Conservation (phyloP, 2,113 vertebrate genomes). For the Tragelaphus strepsiceros region DNA sequence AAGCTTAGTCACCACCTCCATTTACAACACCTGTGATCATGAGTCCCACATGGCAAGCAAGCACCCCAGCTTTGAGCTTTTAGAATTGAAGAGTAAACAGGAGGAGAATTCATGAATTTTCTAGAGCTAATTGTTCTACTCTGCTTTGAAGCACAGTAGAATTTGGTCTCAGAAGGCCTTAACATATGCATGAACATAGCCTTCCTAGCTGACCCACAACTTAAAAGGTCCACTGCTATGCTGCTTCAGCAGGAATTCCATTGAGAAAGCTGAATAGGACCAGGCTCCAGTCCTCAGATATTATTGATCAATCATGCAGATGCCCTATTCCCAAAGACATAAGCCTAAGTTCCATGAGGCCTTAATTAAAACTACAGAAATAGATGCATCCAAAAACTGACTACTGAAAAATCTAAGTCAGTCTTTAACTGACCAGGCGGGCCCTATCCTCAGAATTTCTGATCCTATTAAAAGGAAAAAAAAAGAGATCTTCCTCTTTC, state of each 20-base stretch:
- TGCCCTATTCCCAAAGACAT: neutral
- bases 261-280: neutral
- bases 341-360: neutral
- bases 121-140: neutral
- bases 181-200: neutral
- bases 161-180: slow-evolving; percentile 31
- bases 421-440: neutral
- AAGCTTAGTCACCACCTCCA: neutral
- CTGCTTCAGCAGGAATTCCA: neutral
- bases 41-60: neutral
- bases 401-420: neutral
- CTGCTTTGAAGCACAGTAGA: slow-evolving; percentile 29
- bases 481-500: neutral
- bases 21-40: slow-evolving; percentile 44
- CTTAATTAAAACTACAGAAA: neutral
- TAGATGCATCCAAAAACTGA: neutral
- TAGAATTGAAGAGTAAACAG: neutral
- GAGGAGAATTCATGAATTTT: slow-evolving; percentile 40
- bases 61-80: slow-evolving; percentile 40
- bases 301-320: neutral
- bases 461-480: neutral
- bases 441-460: neutral
- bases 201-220: neutral
- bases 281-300: neutral
- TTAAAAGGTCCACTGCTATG: neutral